Evolutionary conservation across 2,888 invertebrate species (phyloP), one percentile per base, ranked within the genome.

Genomic region (Nephrotoma guestfalica): DNA sequence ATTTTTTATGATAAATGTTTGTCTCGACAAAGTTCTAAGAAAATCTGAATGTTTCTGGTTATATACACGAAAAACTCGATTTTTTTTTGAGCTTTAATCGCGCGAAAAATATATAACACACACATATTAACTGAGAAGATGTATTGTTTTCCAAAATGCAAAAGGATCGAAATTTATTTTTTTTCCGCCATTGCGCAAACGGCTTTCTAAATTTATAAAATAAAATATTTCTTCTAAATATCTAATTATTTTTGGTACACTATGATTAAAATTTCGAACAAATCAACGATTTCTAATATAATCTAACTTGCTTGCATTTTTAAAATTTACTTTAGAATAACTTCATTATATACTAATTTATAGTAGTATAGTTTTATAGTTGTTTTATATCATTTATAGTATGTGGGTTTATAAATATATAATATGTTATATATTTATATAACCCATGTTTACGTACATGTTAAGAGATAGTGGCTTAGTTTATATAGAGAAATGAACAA

Each of bases 241-340:
- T 57, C 57, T 57, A 57, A 30, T 30, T 7, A 9, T 43, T 30
- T 57, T 57, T 57, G 57, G 57, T 57, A 57, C 86, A 86, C 86
- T 57, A n/a, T 41, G 57, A 51, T 43, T 43, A 86, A 40, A 45
- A 86, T 57, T 86, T 47, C 41, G 6, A 86, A 47, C 47, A 30
- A 86, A 42, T 85, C 85, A 85, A 43, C 42, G 43, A 85, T 11
- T 85, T 85, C 85, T 85, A 41, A 85, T 85, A 85, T 85, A 85
- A 42, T 85, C 85, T 85, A 42, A 41, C 43, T 43, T 42, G 42
- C 43, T 57, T 57, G 57, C 57, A 57, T 30, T 57, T 57, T 57
- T 57, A 57, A 30, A 30, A 57, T 30, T 57, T 57, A 57, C 18
- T 57, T 15, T 57, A 57, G 57, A 57, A 57, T 57, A 30, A 57